Evolutionary conservation across 2,113 vertebrate genomes (phyloP), one percentile per base, ranked within the genome.

Genomic region (Lasiurus cinereus): DNA sequence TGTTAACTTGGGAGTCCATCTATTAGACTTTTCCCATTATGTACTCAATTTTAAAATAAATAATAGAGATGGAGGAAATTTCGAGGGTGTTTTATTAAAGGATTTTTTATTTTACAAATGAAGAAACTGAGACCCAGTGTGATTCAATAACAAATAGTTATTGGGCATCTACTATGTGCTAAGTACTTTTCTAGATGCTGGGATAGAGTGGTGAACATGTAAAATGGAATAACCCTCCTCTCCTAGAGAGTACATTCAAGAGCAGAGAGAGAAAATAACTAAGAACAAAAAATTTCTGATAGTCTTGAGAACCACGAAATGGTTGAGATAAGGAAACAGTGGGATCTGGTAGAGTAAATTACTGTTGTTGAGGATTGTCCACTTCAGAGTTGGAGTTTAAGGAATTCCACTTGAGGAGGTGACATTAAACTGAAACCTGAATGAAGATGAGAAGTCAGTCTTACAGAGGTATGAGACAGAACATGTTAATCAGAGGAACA

Each of bases 21-120:
- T 80, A 39, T 67, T 85, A 82, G 84, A 93, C 7, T 59, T 83
- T 93, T 83, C 24, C 56, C 5, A 50, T 76, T 82, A 76, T 62
- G 21, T 94, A n/a, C n/a, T 93, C 21, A 64, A 16, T 69, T 95
- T 83, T 94, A 88, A 94, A 96, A 66, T 76, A 94, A 66, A 79
- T 84, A 24, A 80, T 64, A 69, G 2, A 56, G 9, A 27, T 56
- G 29, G 39, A 73, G 59, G 77, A 67, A 94, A 83, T 91, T 78
- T 78, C 39, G 64, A 33, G 14, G 14, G 18, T 73, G 16, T 50
- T 76, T 21, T 50, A 36, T 66, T 39, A 69, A 70, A 76, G 7
- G 0, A 18, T 78, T 67, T 78, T 78, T 59, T 78, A 83, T 84
- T 88, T 95, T 73, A 59, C 39, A 85, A 80, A n/a, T 82, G 62